Percentiles rank a stretch among this genome's conserved stretches.
Conservation (phyloP, 2,797 vertebrate species). For the Microctenopoma stevenorrisi region DNA sequence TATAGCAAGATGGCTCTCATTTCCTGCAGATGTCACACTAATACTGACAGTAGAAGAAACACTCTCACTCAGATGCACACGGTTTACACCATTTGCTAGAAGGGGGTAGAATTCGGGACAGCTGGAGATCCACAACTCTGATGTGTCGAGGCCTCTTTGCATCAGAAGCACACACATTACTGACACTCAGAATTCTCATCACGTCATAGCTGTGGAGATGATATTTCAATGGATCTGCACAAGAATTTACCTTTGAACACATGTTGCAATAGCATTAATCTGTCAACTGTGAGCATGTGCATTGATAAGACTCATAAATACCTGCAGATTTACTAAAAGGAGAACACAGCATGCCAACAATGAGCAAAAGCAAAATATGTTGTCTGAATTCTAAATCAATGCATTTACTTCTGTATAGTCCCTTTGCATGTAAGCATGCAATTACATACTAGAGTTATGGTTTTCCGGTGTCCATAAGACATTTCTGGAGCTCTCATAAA, state of each 20-base stretch:
- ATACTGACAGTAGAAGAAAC: slow-evolving; percentile 54
- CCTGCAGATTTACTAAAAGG: not conserved
- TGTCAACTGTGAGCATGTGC: not conserved
- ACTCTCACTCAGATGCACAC: slow-evolving; percentile 39
- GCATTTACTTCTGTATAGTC: not conserved
- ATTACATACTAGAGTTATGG: slow-evolving; percentile 14
- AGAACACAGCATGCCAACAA: not conserved
- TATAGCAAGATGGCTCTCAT: slow-evolving; percentile 60
- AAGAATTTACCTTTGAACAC: slow-evolving; percentile 41
- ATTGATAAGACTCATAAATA: slow-evolving; percentile 8
- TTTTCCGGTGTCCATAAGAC: slow-evolving; percentile 14
- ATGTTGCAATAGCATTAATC: slow-evolving; percentile 33
- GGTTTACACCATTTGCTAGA: slow-evolving; percentile 53
- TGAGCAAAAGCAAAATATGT: not conserved
- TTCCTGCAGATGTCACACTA: slow-evolving; percentile 65
- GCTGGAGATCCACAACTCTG: slow-evolving; percentile 65
- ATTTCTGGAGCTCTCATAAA: slow-evolving; percentile 29
- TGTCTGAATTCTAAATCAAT: slow-evolving; percentile 7
- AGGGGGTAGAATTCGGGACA: slow-evolving; percentile 66
- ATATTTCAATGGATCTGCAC: slow-evolving; percentile 31
- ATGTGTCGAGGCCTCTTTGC: slow-evolving; percentile 54
- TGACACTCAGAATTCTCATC: slow-evolving; percentile 16
- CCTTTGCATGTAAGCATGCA: slow-evolving; percentile 17
- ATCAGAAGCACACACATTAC: slow-evolving; percentile 26
- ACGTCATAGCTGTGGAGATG: slow-evolving; percentile 22